Conservation (phyloP, 1,140 invertebrate species). For the Diabrotica undecimpunctata region DNA sequence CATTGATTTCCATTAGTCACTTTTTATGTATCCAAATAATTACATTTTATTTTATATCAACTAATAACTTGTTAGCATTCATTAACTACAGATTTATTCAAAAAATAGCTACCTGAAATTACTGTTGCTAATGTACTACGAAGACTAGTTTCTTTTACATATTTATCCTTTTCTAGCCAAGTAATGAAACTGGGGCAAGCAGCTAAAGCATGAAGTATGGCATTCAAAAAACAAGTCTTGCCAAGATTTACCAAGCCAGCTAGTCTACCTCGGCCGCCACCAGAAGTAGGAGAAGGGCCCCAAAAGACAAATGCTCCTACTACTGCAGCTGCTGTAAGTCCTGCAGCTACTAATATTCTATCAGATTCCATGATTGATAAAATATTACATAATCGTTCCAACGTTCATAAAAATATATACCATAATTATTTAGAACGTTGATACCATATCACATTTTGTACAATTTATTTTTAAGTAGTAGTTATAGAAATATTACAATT, state of each 20-base stretch:
- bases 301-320: conserved; percentile 75
- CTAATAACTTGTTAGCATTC: neutral
- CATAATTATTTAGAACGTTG: too few species aligned
- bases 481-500: too few species aligned
- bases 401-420: too few species aligned
- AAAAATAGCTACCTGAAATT: conserved; percentile 39
- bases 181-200: conserved; percentile 74
- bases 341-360: conserved; percentile 65
- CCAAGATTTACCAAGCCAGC: conserved; percentile 80
- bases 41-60: too few species aligned
- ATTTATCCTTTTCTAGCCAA: conserved; percentile 68
- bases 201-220: conserved; percentile 77
- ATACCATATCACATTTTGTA: too few species aligned
- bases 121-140: conserved; percentile 42
- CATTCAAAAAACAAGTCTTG: conserved; percentile 84
- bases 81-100: conserved; percentile 4
- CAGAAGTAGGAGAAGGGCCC: conserved; percentile 63
- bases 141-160: conserved; percentile 42
- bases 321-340: conserved; percentile 69
- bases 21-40: too few species aligned
- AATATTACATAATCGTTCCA: too few species aligned
- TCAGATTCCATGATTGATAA: conserved; percentile 60
- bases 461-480: too few species aligned
- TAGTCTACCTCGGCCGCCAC: conserved; percentile 62
- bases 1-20: too few species aligned